phyloP scores from a whole-genome alignment of 1,140 invertebrate genomes.

The Heliconius himera region DNA sequence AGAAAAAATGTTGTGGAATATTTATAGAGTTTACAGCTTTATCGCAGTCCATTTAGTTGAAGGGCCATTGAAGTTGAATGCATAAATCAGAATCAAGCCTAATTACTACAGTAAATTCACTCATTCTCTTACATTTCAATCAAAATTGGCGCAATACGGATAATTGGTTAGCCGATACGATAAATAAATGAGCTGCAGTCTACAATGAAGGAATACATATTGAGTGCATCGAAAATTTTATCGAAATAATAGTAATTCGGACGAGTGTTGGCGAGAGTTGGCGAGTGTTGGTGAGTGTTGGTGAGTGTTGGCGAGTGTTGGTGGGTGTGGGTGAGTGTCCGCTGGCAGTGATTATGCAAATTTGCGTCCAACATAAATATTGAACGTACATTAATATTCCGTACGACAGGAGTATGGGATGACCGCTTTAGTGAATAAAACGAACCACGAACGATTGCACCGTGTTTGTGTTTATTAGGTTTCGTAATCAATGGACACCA shows the following conservation, averaged over 20 bases:
- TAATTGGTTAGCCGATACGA: conserved; percentile 48
- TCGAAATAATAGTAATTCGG: conserved; percentile 67
- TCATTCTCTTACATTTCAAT: conserved; percentile 43
- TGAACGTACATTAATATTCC: conserved; percentile 80
- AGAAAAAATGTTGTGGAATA: background rate
- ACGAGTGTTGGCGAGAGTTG: conserved; percentile 60
- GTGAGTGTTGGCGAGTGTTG: conserved; percentile 63
- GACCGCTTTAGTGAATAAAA: conserved; percentile 71
- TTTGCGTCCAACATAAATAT: conserved; percentile 78
- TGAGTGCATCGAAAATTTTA: conserved; percentile 62
- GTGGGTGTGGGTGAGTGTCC: conserved; percentile 64
- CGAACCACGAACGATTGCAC: conserved; percentile 53
- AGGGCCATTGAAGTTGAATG: conserved; percentile 42
- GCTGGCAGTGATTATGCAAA: conserved; percentile 78
- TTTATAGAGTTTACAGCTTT: background rate
- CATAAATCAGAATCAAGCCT: conserved; percentile 47
- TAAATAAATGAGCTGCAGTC: conserved; percentile 43
- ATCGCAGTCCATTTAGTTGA: conserved; percentile 41
- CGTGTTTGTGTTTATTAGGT: conserved; percentile 60
- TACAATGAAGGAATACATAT: conserved; percentile 50
- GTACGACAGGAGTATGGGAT: conserved; percentile 75
- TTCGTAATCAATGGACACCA: conserved; percentile 27
- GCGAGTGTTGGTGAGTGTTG: conserved; percentile 63
- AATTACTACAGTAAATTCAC: conserved; percentile 48
- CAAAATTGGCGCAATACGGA: conserved; percentile 45